These are phyloP conservation scores for Latrodectus geometricus DNA, from an alignment of 1,140 invertebrate species.

Conservation along the genomic window DNA sequence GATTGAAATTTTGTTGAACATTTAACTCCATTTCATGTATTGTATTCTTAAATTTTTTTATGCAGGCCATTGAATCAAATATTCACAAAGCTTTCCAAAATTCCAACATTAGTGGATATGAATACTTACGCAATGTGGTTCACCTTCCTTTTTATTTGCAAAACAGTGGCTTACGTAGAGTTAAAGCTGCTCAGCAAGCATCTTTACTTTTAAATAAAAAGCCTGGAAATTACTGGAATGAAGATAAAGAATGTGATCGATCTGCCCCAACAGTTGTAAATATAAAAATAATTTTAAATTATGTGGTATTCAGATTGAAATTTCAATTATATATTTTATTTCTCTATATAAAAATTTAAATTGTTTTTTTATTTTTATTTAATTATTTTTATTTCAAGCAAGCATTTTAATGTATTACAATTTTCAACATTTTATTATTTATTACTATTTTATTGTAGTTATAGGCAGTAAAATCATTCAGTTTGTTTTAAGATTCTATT, in stretches of 20 bases:
- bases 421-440: too few relatives aligned
- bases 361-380: too few relatives aligned
- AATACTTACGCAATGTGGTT: conserved; percentile 95
- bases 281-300: not conserved
- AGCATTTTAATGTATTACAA: too few relatives aligned
- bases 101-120: conserved; percentile 85
- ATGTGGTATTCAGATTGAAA: too few relatives aligned
- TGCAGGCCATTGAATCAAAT: conserved; percentile 89
- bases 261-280: conserved; percentile 36
- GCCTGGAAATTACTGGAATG: conserved; percentile 62
- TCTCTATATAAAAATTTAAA: too few relatives aligned
- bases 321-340: too few relatives aligned
- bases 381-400: too few relatives aligned
- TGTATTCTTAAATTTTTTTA: conserved; percentile 56
- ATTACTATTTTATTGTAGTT: too few relatives aligned
- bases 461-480: too few relatives aligned
- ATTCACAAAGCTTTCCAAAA: conserved; percentile 68
- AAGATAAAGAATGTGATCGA: conserved; percentile 62
- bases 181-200: conserved; percentile 86
- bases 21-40: too few relatives aligned
- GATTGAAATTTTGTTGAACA: conserved; percentile 75
- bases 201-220: conserved; percentile 68
- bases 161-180: conserved; percentile 91
- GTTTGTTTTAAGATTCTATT: too few relatives aligned
- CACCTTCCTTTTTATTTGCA: conserved; percentile 98